These are phyloP conservation scores for Metopolophium dirhodum DNA, from an alignment of 1,140 invertebrate species.

Conservation along the genomic window DNA sequence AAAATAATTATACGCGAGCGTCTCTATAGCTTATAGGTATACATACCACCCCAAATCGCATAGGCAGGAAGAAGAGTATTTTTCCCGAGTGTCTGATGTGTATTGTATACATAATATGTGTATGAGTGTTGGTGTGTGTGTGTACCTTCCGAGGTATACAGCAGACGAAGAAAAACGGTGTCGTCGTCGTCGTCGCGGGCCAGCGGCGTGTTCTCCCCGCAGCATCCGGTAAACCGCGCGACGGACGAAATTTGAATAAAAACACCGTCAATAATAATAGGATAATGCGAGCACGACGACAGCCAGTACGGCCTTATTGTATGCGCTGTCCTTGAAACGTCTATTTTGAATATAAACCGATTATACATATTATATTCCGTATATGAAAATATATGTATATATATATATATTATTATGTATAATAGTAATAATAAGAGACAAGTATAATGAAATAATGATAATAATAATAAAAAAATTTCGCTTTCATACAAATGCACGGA, in stretches of 20 bases:
- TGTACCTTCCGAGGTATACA: not conserved
- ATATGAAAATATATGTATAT: not conserved
- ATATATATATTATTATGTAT: not conserved
- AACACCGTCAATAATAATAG: slow-evolving; percentile 56
- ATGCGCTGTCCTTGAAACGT: slow-evolving; percentile 55
- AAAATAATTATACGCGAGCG: not conserved
- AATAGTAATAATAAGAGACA: slow-evolving; percentile 56
- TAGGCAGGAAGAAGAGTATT: not conserved
- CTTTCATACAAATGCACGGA: slow-evolving; percentile 53
- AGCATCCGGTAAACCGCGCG: slow-evolving; percentile 55
- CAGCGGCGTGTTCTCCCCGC: not conserved
- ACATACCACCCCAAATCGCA: not conserved
- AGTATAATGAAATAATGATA: slow-evolving; percentile 43
- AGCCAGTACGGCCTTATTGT: slow-evolving; percentile 31
- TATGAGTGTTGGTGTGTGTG: not conserved
- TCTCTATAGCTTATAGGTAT: not conserved
- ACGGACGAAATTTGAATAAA: slow-evolving; percentile 56
- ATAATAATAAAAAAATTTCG: slow-evolving; percentile 47
- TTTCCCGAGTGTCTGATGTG: not conserved
- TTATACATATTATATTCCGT: slow-evolving; percentile 54
- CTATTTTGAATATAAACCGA: slow-evolving; percentile 58
- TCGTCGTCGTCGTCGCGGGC: slow-evolving; percentile 8
- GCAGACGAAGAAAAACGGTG: slow-evolving; percentile 8
- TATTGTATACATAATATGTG: not conserved
- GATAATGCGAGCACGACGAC: slow-evolving; percentile 56